Percentiles rank a stretch among this genome's conserved stretches.
phyloP scores from a whole-genome alignment of 2,113 vertebrate genomes.

The Pyrgilauda ruficollis region DNA sequence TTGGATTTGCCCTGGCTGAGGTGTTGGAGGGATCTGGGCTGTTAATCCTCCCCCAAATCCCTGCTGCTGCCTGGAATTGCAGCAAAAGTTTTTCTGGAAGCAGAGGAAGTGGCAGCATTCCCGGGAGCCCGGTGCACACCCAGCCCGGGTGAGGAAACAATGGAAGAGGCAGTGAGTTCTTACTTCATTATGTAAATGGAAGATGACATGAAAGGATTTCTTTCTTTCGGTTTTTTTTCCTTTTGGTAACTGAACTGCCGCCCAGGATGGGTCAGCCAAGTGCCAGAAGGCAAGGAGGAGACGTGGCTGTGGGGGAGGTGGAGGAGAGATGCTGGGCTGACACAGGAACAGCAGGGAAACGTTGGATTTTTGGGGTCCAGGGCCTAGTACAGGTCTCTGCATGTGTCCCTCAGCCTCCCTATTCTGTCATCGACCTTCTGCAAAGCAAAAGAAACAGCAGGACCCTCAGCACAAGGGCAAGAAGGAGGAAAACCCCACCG shows the following conservation, averaged over 20 bases:
- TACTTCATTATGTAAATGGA: constrained; percentile 46
- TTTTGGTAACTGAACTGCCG: neutral
- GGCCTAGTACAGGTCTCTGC: no score
- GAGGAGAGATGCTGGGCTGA: neutral
- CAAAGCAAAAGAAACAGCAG: neutral
- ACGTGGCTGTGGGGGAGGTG: accelerated
- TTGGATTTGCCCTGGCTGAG: neutral
- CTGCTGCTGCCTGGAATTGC: neutral
- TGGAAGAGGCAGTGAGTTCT: neutral
- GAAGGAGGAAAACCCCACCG: accelerated
- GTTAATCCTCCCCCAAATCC: neutral
- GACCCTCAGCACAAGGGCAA: neutral
- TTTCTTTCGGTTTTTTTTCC: neutral
- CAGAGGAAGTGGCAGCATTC: neutral
- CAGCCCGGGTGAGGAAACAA: neutral
- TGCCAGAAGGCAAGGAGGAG: neutral
- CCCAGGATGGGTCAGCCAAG: neutral
- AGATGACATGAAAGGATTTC: neutral
- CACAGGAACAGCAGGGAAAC: neutral
- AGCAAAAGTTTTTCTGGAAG: neutral
- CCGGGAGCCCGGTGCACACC: neutral
- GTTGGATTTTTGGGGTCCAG: accelerated
- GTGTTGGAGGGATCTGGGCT: neutral
- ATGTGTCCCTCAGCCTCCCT: accelerated
- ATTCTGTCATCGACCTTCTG: neutral